Conservation (phyloP, 1,140 invertebrate species). For the Sinella curviseta region DNA sequence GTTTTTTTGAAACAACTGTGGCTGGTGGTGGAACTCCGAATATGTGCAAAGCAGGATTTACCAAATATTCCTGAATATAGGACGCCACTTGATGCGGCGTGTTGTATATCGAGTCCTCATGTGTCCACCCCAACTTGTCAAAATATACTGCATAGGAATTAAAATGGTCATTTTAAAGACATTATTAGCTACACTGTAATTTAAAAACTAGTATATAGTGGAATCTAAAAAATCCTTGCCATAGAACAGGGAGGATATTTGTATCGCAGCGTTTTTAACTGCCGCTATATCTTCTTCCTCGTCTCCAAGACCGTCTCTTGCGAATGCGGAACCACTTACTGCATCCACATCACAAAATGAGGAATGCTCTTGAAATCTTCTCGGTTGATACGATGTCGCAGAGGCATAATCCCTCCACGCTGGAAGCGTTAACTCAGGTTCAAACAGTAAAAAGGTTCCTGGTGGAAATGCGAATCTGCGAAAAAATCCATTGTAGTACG, state of each 20-base stretch:
- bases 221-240: background rate
- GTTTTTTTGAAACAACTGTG: background rate
- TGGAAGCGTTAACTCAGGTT: background rate
- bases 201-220: no score
- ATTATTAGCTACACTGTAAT: background rate
- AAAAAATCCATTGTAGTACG: background rate
- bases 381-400: background rate
- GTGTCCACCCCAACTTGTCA: background rate
- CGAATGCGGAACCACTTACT: background rate
- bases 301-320: no score
- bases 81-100: background rate
- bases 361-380: no score
- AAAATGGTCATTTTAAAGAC: background rate
- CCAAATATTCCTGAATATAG: background rate
- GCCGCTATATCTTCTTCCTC: constrained; percentile 24
- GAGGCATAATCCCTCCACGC: background rate
- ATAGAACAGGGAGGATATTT: background rate
- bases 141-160: background rate
- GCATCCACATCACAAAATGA: background rate
- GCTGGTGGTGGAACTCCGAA: background rate
- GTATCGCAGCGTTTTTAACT: background rate
- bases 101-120: background rate
- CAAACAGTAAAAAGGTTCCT: background rate
- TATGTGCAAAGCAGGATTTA: background rate
- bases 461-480: background rate